Evolutionary conservation across 2,797 vertebrate species (phyloP), one percentile per base, ranked within the genome.

Genomic region (Falco naumanni): DNA sequence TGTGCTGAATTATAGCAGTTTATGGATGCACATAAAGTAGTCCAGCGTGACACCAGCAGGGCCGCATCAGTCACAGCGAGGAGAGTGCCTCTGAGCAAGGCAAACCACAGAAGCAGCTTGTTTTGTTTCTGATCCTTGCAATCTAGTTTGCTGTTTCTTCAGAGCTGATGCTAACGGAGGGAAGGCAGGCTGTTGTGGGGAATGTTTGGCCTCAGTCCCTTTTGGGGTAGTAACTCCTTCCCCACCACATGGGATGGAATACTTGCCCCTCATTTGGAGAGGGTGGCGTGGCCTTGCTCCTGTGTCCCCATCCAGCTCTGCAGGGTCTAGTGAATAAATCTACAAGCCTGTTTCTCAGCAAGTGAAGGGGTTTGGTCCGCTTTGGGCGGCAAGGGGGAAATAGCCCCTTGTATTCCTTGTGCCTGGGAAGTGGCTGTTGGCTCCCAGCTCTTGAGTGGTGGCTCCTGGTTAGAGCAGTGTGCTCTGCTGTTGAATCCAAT

Each of bases 1-100:
- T 50, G 9, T 71, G 57, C 53, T 81, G 53, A 17, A 5, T 60
- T 22, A 3, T 13, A n/a, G n/a, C 43, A 24, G 28, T 68, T 71
- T 39, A 13, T 5, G 5, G 77, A 24, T 48, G 59, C 84, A 16
- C 54, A 21, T 11, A 2, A 13, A 13, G 68, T 13, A 78, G 19
- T 60, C 75, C 1, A 3, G 20, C 45, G 31, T n/a, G 50, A 34
- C 1, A 12, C 50, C 43, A 0, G 1, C 20, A 15, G 43, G 65
- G 66, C 26, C 1, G 7, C 61, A 43, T 74, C 60, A 26, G 2
- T 79, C 50, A 37, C 37, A 37, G 37, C 10, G 37, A 37, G 37
- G 75, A 29, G 37, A 37, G 37, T 37, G 37, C 37, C 37, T 37
- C 37, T 10, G 37, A 37, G 68, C 53, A 25, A 47, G 51, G 45